Percentiles rank a stretch among this genome's conserved stretches.
phyloP scores from a whole-genome alignment of 2,113 vertebrate genomes.

The Baryphthengus martii region DNA sequence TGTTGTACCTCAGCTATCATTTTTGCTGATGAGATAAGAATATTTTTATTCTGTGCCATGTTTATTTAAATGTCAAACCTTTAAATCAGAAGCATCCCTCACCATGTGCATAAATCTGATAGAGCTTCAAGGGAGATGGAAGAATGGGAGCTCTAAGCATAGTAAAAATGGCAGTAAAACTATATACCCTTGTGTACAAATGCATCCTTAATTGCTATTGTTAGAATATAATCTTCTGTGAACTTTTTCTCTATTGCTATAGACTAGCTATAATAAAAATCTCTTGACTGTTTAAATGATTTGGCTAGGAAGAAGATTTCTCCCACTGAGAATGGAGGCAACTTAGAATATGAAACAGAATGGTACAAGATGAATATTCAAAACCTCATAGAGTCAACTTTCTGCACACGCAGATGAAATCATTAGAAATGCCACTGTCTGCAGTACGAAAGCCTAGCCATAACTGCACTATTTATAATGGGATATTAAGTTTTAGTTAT shows the following conservation, averaged over 20 bases:
- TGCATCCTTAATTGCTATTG: not conserved
- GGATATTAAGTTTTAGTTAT: constrained; percentile 62
- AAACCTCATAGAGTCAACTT: not conserved
- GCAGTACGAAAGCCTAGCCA: not conserved
- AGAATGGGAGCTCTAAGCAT: not conserved
- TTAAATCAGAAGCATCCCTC: constrained; percentile 17
- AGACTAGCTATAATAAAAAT: not conserved
- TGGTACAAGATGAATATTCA: constrained; percentile 9
- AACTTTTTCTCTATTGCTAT: not conserved
- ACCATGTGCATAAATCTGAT: not conserved
- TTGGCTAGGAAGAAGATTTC: not conserved
- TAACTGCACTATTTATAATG: constrained; percentile 46
- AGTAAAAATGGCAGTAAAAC: constrained; percentile 14
- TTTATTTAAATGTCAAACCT: constrained; percentile 22
- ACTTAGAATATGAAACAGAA: not conserved
- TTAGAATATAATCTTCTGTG: not conserved
- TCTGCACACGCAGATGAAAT: constrained; percentile 9
- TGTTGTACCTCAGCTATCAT: not conserved
- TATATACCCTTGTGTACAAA: not conserved
- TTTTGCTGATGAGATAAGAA: not conserved
- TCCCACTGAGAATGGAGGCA: not conserved
- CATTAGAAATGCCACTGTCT: not conserved
- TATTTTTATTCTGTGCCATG: not conserved
- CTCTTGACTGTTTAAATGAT: not conserved
- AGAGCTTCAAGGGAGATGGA: not conserved